Conservation (phyloP, 2,888 invertebrate species). For the Oscheius myriophilus region DNA sequence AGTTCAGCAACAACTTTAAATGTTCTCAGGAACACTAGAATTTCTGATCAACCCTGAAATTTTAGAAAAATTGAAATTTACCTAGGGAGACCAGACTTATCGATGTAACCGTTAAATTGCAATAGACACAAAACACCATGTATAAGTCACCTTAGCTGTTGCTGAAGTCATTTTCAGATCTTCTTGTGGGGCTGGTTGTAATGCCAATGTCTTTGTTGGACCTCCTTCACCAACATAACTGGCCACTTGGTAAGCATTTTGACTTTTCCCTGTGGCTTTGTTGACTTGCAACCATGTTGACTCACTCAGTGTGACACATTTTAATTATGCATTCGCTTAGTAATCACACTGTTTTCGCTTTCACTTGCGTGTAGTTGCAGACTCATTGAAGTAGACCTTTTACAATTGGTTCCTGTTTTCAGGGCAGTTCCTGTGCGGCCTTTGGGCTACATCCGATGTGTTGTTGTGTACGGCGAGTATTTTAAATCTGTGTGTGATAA, state of each 20-base stretch:
- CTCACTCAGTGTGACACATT: too few species aligned
- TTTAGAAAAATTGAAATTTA: too few species aligned
- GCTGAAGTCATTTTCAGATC: constrained; percentile 63
- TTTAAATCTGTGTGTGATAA: constrained; percentile 70
- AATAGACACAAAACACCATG: too few species aligned
- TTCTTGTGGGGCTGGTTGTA: constrained; percentile 71
- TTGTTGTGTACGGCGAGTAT: constrained; percentile 70
- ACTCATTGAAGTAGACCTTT: background rate
- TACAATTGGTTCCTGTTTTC: constrained; percentile 12
- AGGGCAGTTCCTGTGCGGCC: constrained; percentile 54
- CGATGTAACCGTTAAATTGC: too few species aligned
- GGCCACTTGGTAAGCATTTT: constrained; percentile 64
- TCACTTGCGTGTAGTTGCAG: background rate
- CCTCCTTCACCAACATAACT: constrained; percentile 69
- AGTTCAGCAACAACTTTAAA: too few species aligned
- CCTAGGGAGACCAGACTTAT: too few species aligned
- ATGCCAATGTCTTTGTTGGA: constrained; percentile 71
- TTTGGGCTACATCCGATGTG: constrained; percentile 70
- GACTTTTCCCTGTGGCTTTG: background rate
- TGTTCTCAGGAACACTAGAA: too few species aligned
- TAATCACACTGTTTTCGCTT: background rate
- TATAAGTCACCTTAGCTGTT: too few species aligned
- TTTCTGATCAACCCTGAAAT: too few species aligned
- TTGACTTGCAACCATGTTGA: background rate
- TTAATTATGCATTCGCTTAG: too few species aligned